Evolutionary conservation across 2,888 invertebrate species (phyloP).

Genomic region (Mythimna pallens): DNA sequence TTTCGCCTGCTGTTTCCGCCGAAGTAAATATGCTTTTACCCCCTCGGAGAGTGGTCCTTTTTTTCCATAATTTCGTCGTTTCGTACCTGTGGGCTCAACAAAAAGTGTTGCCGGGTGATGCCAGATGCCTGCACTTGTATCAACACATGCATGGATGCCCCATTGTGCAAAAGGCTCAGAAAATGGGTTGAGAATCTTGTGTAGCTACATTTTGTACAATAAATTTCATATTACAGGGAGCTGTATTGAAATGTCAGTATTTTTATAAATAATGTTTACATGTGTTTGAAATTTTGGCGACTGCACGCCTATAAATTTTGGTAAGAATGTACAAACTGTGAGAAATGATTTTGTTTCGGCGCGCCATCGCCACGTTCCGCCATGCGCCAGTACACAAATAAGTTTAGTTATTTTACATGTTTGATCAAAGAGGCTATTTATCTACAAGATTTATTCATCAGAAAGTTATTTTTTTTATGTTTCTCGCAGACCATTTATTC

Average conservation of each 20-base stretch:
- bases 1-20: constrained; percentile 25
- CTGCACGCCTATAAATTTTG: constrained; percentile 46
- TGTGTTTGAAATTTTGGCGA: constrained; percentile 53
- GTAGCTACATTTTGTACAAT: constrained; percentile 36
- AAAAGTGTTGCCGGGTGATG: constrained; percentile 72
- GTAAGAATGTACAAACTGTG: constrained; percentile 43
- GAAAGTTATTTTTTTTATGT: constrained; percentile 17
- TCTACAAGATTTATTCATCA: constrained; percentile 25
- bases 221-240: constrained; percentile 44
- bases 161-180: constrained; percentile 68
- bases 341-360: constrained; percentile 45
- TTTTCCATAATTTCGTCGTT: constrained; percentile 73
- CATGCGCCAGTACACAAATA: constrained; percentile 33
- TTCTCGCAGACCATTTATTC: constrained; percentile 8
- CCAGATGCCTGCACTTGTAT: constrained; percentile 77
- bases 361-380: constrained; percentile 1
- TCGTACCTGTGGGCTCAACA: constrained; percentile 82
- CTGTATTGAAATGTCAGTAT: constrained; percentile 35
- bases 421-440: constrained; percentile 37
- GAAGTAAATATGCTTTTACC: constrained; percentile 69
- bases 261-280: constrained; percentile 44
- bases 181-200: constrained; percentile 58
- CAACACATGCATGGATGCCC: constrained; percentile 67
- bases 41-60: constrained; percentile 78
- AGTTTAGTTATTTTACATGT: constrained; percentile 32